These are phyloP conservation scores for Saguinus oedipus DNA, from an alignment of 2,797 vertebrate species.

Conservation along the genomic window DNA sequence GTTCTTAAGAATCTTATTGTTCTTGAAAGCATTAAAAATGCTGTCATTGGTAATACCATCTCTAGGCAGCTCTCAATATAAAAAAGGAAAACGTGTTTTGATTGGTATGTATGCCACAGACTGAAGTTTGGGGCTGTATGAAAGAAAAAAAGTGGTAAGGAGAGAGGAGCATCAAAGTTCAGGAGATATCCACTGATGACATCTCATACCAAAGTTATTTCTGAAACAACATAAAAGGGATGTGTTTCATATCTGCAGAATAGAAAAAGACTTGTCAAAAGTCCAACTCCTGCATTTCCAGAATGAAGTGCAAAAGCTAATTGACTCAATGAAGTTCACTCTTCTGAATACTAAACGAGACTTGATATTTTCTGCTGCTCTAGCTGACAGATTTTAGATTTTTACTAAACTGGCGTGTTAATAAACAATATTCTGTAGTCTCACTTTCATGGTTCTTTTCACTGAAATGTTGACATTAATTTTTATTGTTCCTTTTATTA, in stretches of 20 bases:
- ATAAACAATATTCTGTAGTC: slow-evolving; percentile 38
- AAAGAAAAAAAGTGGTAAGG: not conserved
- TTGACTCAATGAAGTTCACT: slow-evolving; percentile 15
- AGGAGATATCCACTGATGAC: not conserved
- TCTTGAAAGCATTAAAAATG: not conserved
- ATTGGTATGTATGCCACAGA: not conserved
- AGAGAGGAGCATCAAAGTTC: not conserved
- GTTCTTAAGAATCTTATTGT: not conserved
- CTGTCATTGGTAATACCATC: not conserved
- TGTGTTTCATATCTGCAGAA: not conserved
- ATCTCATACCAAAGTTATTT: slow-evolving; percentile 16
- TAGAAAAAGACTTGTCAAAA: not conserved
- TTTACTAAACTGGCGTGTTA: slow-evolving; percentile 29
- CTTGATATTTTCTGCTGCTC: slow-evolving; percentile 49
- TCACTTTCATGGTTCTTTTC: slow-evolving; percentile 33
- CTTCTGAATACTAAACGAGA: slow-evolving; percentile 41
- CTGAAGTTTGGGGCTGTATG: not conserved
- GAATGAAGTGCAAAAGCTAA: slow-evolving; percentile 44
- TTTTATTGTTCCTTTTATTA: slow-evolving; percentile 63
- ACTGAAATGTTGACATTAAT: slow-evolving; percentile 54
- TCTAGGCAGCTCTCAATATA: not conserved
- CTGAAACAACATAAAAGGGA: not conserved
- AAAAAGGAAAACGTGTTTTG: not conserved
- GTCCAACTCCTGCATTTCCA: not conserved
- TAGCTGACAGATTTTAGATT: slow-evolving; percentile 53